These are phyloP conservation scores for Drusus annulatus DNA, from an alignment of 1,140 invertebrate species.

Conservation along the genomic window DNA sequence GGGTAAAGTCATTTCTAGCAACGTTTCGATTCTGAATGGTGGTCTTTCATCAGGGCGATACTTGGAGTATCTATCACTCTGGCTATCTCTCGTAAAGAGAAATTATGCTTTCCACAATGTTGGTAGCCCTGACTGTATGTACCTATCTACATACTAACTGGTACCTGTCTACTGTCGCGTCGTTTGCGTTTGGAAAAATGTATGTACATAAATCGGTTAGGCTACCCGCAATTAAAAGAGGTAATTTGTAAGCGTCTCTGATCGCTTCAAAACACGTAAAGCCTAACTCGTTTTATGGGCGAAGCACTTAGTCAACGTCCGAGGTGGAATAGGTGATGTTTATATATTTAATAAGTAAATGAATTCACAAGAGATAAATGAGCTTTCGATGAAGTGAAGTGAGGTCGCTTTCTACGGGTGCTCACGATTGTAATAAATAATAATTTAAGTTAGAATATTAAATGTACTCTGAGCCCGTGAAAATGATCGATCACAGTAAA, in stretches of 20 bases:
- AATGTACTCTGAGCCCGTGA: background rate
- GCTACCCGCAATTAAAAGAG: background rate
- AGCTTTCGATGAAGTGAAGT: constrained; percentile 8
- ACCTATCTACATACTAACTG: no score
- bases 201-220: constrained; percentile 4
- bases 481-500: no score
- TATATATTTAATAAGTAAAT: constrained; percentile 18
- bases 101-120: no score
- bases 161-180: background rate
- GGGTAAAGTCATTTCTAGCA: no score
- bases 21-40: no score
- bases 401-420: constrained; percentile 1
- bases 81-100: no score
- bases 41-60: no score
- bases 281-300: constrained; percentile 16
- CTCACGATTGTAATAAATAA: background rate
- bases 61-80: no score
- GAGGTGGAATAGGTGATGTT: constrained; percentile 20
- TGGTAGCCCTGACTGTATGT: no score
- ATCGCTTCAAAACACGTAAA: constrained; percentile 12
- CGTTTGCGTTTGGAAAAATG: background rate
- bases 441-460: background rate
- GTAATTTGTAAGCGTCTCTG: constrained; percentile 13
- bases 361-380: constrained; percentile 22
- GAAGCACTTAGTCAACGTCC: constrained; percentile 26